Evolutionary conservation across 2,888 invertebrate genomes (phyloP).

Genomic region (Leptinotarsa rubiginosa): DNA sequence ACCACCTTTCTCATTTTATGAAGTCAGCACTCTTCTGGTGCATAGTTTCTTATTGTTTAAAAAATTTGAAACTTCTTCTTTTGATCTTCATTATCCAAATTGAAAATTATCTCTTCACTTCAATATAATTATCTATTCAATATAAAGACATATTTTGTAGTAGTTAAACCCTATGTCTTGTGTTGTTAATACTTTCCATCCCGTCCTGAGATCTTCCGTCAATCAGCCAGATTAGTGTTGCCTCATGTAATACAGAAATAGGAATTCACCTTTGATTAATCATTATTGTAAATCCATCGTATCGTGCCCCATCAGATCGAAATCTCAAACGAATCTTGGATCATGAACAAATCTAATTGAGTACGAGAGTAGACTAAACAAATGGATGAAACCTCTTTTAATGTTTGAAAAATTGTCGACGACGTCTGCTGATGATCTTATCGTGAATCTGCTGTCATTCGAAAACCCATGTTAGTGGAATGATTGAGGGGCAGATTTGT

Average conservation of each 20-base stretch:
- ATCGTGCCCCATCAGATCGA: background rate
- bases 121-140: too few species aligned
- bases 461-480: constrained; percentile 7
- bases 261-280: background rate
- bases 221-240: background rate
- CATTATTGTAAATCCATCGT: background rate
- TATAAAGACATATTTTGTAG: too few species aligned
- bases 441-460: constrained; percentile 20
- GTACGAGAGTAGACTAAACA: constrained; percentile 31
- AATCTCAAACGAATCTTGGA: constrained; percentile 20
- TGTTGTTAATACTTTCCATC: background rate
- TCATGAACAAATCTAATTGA: constrained; percentile 29
- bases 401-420: constrained; percentile 33
- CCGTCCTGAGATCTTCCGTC: background rate
- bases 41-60: too few species aligned
- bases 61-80: too few species aligned
- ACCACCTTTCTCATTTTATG: too few species aligned
- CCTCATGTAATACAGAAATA: background rate
- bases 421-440: constrained; percentile 31
- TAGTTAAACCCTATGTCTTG: too few species aligned
- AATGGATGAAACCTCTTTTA: constrained; percentile 27
- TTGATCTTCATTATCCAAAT: too few species aligned
- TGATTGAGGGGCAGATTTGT: constrained; percentile 7
- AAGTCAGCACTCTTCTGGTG: too few species aligned
- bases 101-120: too few species aligned